phyloP scores from a whole-genome alignment of 2,113 vertebrate species.

The Austrofundulus limnaeus region DNA sequence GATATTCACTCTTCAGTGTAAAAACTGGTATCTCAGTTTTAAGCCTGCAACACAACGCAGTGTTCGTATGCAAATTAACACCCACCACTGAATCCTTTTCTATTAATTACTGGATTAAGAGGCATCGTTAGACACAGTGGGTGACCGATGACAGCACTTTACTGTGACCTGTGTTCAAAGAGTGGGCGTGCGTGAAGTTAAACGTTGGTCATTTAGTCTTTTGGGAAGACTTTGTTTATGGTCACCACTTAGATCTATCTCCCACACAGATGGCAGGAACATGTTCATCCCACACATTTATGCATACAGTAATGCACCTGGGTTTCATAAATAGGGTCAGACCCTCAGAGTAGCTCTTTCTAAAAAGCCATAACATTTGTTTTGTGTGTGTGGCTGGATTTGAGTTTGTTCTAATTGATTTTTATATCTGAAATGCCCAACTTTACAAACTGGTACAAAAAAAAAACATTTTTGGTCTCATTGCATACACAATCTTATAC shows the following conservation, averaged over 20 bases:
- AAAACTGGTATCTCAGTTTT: conserved; percentile 24
- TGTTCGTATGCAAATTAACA: conserved; percentile 39
- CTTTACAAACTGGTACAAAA: neutral
- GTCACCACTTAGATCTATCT: conserved; percentile 14
- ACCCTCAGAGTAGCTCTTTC: neutral
- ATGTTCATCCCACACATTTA: conserved; percentile 15
- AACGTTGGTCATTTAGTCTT: conserved; percentile 12
- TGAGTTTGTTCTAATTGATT: neutral
- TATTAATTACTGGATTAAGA: conserved; percentile 45
- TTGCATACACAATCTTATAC: too few relatives aligned
- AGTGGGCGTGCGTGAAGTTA: conserved; percentile 33
- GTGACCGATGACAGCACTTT: conserved; percentile 29
- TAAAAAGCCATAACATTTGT: too few relatives aligned
- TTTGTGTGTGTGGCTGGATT: neutral
- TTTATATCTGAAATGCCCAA: neutral
- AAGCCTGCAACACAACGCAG: neutral
- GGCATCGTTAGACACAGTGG: conserved; percentile 48
- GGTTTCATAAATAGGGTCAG: neutral
- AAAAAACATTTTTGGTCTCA: neutral
- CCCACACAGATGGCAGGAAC: conserved; percentile 25
- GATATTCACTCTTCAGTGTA: neutral
- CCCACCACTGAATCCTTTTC: conserved; percentile 32
- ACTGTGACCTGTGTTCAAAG: conserved; percentile 30
- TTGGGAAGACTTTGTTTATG: conserved; percentile 25
- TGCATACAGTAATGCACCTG: accelerated